Conservation (phyloP, 2,888 invertebrate genomes). For the Helobdella robusta region DNA sequence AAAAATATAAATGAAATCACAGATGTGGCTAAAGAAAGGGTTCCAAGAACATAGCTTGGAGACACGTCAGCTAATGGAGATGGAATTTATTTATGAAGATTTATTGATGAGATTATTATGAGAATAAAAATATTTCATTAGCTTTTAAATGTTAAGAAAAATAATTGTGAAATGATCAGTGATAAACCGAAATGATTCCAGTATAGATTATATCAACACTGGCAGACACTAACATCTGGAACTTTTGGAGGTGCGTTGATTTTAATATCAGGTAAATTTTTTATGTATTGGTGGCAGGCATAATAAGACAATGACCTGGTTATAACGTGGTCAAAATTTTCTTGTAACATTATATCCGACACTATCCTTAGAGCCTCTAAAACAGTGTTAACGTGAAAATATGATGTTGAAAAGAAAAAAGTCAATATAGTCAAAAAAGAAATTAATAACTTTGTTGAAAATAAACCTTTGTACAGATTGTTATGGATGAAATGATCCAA, state of each 20-base stretch:
- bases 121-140: no score
- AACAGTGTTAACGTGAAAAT: background rate
- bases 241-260: slow-evolving; percentile 5
- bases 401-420: background rate
- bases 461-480: slow-evolving; percentile 55
- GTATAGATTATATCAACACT: no score
- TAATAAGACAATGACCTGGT: slow-evolving; percentile 62
- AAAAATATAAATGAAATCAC: no score
- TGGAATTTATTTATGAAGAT: no score
- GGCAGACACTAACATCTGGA: background rate
- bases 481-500: slow-evolving; percentile 67
- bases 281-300: slow-evolving; percentile 62
- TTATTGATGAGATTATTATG: no score
- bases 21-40: no score
- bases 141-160: no score
- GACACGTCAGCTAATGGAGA: no score
- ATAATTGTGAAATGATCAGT: no score
- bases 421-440: background rate
- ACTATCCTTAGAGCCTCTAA: slow-evolving; percentile 66
- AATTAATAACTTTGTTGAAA: background rate
- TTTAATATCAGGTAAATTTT: background rate
- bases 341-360: slow-evolving; percentile 73
- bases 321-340: slow-evolving; percentile 67
- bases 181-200: no score
- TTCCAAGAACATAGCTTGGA: no score